These are phyloP conservation scores for Erebia aethiops DNA, from an alignment of 2,888 invertebrate genomes.

Conservation along the genomic window DNA sequence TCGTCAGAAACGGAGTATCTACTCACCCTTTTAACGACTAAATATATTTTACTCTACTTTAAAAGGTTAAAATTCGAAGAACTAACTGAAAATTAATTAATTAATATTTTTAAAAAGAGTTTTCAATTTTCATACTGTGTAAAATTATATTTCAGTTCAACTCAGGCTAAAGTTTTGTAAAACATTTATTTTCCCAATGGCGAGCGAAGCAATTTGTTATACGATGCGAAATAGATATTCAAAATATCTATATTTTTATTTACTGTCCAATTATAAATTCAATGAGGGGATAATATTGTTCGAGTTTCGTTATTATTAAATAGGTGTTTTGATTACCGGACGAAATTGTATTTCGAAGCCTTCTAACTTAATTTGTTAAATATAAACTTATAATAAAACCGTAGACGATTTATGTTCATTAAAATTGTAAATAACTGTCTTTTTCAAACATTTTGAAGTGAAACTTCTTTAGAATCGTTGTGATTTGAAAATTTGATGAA, in stretches of 20 bases:
- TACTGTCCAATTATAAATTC: slow-evolving; percentile 4
- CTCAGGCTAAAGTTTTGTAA: not conserved
- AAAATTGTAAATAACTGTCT: too few species aligned
- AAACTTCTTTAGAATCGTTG: too few species aligned
- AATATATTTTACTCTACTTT: too few species aligned
- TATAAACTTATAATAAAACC: not conserved
- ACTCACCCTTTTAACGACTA: too few species aligned
- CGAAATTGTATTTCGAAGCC: not conserved
- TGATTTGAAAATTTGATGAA: too few species aligned
- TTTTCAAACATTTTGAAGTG: too few species aligned
- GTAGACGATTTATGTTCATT: too few species aligned
- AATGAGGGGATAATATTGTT: not conserved
- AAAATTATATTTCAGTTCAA: not conserved
- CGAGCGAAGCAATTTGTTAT: not conserved
- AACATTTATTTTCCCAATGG: not conserved
- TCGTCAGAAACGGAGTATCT: too few species aligned
- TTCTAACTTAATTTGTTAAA: not conserved
- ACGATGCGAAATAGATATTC: not conserved
- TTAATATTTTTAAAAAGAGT: not conserved
- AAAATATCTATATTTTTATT: not conserved
- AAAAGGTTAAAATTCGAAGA: too few species aligned
- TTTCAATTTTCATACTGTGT: not conserved
- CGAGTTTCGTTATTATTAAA: not conserved
- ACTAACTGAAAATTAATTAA: not conserved
- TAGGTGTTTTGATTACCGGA: not conserved